phyloP scores from a whole-genome alignment of 2,888 invertebrate genomes.

The Drosophila neoperkinsi region DNA sequence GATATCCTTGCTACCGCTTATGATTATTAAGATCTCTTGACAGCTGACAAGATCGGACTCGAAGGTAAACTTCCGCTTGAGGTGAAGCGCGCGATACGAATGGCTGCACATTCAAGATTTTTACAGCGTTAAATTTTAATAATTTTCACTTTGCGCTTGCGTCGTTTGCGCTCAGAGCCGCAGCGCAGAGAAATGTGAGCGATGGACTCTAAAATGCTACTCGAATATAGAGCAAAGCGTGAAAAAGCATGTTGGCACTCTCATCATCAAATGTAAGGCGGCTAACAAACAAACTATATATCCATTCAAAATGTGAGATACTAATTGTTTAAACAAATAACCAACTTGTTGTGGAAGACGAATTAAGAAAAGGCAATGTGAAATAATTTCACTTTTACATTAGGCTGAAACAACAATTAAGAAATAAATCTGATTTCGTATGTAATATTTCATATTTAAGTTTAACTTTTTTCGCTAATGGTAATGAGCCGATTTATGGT shows the following conservation, averaged over 20 bases:
- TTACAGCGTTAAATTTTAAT: slow-evolving; percentile 68
- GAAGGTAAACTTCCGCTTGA: slow-evolving; percentile 56
- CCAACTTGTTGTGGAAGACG: slow-evolving; percentile 27
- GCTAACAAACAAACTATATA: slow-evolving; percentile 4
- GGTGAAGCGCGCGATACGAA: slow-evolving; percentile 68
- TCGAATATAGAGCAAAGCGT: slow-evolving; percentile 75
- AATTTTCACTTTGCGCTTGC: slow-evolving; percentile 68
- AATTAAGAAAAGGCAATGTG: slow-evolving; percentile 25
- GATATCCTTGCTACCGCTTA: slow-evolving; percentile 43
- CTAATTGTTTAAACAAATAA: slow-evolving; percentile 59
- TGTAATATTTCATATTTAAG: not conserved
- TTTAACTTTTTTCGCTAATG: not conserved
- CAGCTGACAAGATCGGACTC: slow-evolving; percentile 33
- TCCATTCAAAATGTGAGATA: slow-evolving; percentile 31
- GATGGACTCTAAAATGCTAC: slow-evolving; percentile 35
- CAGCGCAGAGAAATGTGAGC: slow-evolving; percentile 52
- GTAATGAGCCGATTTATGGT: not conserved
- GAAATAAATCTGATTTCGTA: not conserved
- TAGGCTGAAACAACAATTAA: not conserved
- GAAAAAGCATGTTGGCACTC: slow-evolving; percentile 56
- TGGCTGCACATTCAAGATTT: slow-evolving; percentile 61
- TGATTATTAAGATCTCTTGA: slow-evolving; percentile 5
- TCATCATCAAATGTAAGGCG: slow-evolving; percentile 21
- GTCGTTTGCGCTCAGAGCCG: slow-evolving; percentile 20
- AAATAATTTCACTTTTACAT: slow-evolving; percentile 65